Evolutionary conservation across 1,140 invertebrate species (phyloP).

Genomic region (Planococcus citri): DNA sequence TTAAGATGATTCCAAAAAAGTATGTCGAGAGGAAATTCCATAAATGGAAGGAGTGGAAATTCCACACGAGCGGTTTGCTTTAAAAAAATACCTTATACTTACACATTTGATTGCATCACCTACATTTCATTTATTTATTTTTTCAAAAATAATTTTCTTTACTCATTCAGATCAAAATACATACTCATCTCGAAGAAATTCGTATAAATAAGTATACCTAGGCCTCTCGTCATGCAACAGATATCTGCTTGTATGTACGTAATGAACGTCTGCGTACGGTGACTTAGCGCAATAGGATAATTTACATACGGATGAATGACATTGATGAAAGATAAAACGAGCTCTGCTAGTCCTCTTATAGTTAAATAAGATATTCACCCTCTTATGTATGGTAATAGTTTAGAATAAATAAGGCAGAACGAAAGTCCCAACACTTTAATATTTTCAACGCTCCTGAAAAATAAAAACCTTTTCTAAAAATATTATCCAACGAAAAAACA

Average conservation of each 20-base stretch:
- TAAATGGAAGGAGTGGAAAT: too few relatives aligned
- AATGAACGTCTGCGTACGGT: not conserved
- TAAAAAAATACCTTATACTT: too few relatives aligned
- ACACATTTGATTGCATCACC: too few relatives aligned
- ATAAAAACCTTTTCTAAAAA: not conserved
- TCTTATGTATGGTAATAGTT: not conserved
- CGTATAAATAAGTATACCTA: too few relatives aligned
- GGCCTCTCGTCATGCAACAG: not conserved
- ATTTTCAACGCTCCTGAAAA: not conserved
- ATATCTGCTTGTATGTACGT: not conserved
- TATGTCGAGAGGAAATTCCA: too few relatives aligned
- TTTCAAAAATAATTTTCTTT: too few relatives aligned
- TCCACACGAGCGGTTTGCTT: too few relatives aligned
- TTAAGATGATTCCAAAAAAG: too few relatives aligned
- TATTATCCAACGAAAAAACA: not conserved
- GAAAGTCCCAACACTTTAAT: constrained; percentile 2
- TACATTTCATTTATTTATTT: too few relatives aligned
- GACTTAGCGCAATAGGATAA: constrained; percentile 7
- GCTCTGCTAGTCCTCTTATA: not conserved
- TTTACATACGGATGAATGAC: constrained; percentile 20
- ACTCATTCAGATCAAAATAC: too few relatives aligned
- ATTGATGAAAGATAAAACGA: constrained; percentile 17
- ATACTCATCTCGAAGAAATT: too few relatives aligned
- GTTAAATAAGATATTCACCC: constrained; percentile 14
- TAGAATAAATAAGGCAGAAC: constrained; percentile 1